Conservation (phyloP, 2,113 vertebrate species). For the Acanthisitta chloris region DNA sequence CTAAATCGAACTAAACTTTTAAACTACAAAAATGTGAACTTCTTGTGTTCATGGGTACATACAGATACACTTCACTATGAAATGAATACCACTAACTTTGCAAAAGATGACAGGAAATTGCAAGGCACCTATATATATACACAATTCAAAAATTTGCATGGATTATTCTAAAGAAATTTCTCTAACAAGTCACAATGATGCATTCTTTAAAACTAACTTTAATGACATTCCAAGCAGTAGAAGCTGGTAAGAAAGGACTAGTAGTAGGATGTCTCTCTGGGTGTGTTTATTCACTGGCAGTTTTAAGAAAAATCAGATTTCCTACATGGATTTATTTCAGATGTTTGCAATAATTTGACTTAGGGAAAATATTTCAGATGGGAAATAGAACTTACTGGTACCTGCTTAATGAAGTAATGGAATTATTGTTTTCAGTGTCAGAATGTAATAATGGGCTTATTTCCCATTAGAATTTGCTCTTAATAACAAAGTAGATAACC, state of each 20-base stretch:
- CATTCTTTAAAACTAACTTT: background rate
- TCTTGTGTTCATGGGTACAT: background rate
- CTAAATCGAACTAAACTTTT: background rate
- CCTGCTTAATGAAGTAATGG: background rate
- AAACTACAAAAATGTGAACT: background rate
- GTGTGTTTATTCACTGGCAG: background rate
- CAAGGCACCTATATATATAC: background rate
- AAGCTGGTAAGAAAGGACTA: background rate
- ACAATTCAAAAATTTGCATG: background rate
- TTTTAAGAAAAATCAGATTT: background rate
- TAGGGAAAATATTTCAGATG: background rate
- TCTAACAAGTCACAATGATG: background rate
- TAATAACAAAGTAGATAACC: background rate
- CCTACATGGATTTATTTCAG: background rate
- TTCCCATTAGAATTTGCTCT: background rate
- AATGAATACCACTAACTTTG: background rate
- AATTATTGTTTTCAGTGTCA: background rate
- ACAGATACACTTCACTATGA: background rate
- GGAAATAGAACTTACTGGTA: background rate
- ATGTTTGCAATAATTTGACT: background rate
- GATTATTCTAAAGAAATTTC: background rate
- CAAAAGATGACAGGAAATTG: background rate
- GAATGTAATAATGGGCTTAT: background rate
- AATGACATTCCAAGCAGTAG: background rate
- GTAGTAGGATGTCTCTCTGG: background rate